Percentiles rank a stretch among this genome's conserved stretches.
phyloP scores from a whole-genome alignment of 1,140 invertebrate species.

The Octopus bimaculoides region DNA sequence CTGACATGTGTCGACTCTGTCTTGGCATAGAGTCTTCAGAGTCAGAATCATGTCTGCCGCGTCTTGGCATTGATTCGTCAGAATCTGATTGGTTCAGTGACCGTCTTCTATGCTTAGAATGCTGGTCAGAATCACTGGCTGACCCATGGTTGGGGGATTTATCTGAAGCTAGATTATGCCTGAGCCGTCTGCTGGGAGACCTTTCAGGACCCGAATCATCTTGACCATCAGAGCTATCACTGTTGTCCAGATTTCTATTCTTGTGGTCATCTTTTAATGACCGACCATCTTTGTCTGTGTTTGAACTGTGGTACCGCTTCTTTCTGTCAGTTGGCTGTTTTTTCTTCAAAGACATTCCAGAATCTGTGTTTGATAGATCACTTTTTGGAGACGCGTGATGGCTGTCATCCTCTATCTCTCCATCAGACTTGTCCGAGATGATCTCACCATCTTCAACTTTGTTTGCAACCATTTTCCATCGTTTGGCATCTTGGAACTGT shows the following conservation, averaged over 20 bases:
- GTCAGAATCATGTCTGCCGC: slow-evolving; percentile 37
- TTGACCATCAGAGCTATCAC: slow-evolving; percentile 15
- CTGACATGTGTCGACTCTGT: slow-evolving; percentile 30
- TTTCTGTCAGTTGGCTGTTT: background rate
- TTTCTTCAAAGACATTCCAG: background rate
- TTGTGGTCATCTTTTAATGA: background rate
- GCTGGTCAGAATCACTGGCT: slow-evolving; percentile 20
- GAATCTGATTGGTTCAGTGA: slow-evolving; percentile 14
- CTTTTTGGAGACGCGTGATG: background rate
- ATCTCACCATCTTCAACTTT: slow-evolving; percentile 21
- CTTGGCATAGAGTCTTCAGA: slow-evolving; percentile 42
- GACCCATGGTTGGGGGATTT: slow-evolving; percentile 25
- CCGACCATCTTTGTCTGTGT: background rate
- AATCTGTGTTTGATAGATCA: background rate
- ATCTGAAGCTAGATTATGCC: slow-evolving; percentile 30
- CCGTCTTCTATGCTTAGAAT: slow-evolving; percentile 23
- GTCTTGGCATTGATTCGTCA: slow-evolving; percentile 30
- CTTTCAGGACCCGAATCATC: slow-evolving; percentile 19
- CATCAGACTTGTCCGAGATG: slow-evolving; percentile 22
- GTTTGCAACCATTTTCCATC: slow-evolving; percentile 70
- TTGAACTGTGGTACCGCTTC: background rate
- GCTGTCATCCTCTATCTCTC: slow-evolving; percentile 1
- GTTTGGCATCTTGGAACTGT: slow-evolving; percentile 63
- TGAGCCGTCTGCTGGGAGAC: slow-evolving; percentile 21
- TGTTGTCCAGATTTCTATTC: background rate